Evolutionary conservation across 1,140 invertebrate genomes (phyloP), one percentile per base, ranked within the genome.

Genomic region (Rhagoletis zephyria): DNA sequence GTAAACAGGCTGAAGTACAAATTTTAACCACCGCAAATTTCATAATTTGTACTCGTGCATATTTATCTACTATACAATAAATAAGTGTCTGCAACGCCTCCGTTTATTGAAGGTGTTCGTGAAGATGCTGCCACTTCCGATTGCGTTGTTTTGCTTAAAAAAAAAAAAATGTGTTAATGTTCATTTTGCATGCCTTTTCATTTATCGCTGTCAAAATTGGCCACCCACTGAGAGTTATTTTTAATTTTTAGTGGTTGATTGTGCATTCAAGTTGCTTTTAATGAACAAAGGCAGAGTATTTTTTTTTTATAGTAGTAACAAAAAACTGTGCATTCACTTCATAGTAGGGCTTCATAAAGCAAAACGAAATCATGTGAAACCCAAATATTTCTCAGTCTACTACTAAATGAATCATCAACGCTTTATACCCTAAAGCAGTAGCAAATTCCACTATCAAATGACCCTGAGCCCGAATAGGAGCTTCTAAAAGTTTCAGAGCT

Each of bases 11-110:
- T 67, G 64, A 56, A 56, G 10, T 40, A 14, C 42, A 81, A 81
- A 59, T n/a, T 81, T 59, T 48, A 81, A 59, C 74, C 74, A 81
- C 74, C 74, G 48, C 51, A n/a, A 81, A 81, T 51, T 81, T 81
- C 45, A 56, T 48, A 51, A 48, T 56, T 19, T n/a, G 16, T 30
- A 1, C 1, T 30, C 30, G 30, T 30, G 30, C 30, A 30, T 30
- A 30, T 30, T 30, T 30, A 30, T 30, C 30, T 30, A 30, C 30
- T 30, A 30, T 30, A 30, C 30, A 30, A 30, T 30, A 30, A 0
- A 30, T 6, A 81, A 81, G 48, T 81, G 74, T 81, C 56, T 81
- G 45, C n/a, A 56, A 81, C 45, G 74, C 74, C 16, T 81, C 51
- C 16, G 2, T 19, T 59, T 81, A 81, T 81, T 81, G 10, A 19